phyloP scores from a whole-genome alignment of 2,888 invertebrate species.

The Chrysolina americana region DNA sequence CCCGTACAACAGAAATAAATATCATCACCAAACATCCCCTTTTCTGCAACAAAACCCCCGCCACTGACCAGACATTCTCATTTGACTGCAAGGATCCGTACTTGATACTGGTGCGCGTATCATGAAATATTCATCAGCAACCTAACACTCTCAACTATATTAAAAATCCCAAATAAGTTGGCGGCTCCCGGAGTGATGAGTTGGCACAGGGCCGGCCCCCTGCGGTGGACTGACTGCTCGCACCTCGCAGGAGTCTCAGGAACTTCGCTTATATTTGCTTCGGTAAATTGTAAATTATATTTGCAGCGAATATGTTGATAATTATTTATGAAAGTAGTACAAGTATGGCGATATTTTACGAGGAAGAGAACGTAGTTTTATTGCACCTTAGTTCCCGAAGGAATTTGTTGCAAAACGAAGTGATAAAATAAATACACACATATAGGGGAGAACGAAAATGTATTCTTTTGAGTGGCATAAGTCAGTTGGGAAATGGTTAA shows the following conservation, averaged over 20 bases:
- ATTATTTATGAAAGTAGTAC: no score
- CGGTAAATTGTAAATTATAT: background rate
- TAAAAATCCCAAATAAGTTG: slow-evolving; percentile 70
- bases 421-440: no score
- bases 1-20: no score
- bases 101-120: slow-evolving; percentile 68
- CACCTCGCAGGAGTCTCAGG: background rate
- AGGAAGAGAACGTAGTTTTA: no score
- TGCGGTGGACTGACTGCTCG: slow-evolving; percentile 34
- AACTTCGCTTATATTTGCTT: no score
- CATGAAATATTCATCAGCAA: slow-evolving; percentile 71
- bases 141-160: slow-evolving; percentile 70
- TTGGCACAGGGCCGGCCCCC: slow-evolving; percentile 61
- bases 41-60: slow-evolving; percentile 15
- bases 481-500: no score
- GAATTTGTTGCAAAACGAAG: no score
- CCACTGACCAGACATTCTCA: slow-evolving; percentile 57
- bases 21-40: no score
- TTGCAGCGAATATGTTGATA: background rate
- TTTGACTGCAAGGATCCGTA: slow-evolving; percentile 64
- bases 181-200: slow-evolving; percentile 59
- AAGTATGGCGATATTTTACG: no score
- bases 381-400: no score
- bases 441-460: no score
- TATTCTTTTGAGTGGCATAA: no score